A percentile compares a stretch with the other conserved stretches of the same genome.
These are phyloP conservation scores for Protodeltote pygarga DNA, from an alignment of 2,888 invertebrate species.

Conservation along the genomic window DNA sequence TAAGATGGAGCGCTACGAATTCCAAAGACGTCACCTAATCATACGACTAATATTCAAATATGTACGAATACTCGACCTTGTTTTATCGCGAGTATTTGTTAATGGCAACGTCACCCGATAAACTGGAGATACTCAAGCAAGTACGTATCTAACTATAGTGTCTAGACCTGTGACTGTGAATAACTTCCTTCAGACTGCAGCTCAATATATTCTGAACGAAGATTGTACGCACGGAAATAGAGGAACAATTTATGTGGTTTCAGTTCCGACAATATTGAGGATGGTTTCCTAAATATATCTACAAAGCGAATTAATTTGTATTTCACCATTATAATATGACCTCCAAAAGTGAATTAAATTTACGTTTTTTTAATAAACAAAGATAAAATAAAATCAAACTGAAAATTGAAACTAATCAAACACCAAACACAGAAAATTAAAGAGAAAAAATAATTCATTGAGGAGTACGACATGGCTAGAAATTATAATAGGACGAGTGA, in stretches of 20 bases:
- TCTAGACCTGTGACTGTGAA: no score
- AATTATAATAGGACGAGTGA: no score
- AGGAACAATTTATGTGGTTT: conserved; percentile 8
- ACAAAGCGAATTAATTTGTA: no score
- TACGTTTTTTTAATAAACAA: no score
- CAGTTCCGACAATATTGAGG: conserved; percentile 12
- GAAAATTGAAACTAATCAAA: no score
- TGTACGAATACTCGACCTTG: conserved; percentile 52
- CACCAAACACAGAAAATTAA: no score
- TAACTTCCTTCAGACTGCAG: background rate
- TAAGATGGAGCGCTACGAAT: background rate
- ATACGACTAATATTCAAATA: conserved; percentile 17
- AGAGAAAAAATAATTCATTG: no score
- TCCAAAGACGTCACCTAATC: background rate
- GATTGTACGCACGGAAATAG: conserved; percentile 27
- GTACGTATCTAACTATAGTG: no score
- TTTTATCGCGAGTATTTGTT: conserved; percentile 55
- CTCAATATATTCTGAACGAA: conserved; percentile 2
- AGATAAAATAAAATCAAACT: no score
- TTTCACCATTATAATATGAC: no score
- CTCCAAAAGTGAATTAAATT: no score
- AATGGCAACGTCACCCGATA: conserved; percentile 52
- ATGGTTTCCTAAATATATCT: background rate
- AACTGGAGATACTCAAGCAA: conserved; percentile 11
- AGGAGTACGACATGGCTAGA: no score